Percentiles rank a stretch among this genome's conserved stretches.
phyloP scores from a whole-genome alignment of 2,888 invertebrate species.

The Parnassius mnemosyne region DNA sequence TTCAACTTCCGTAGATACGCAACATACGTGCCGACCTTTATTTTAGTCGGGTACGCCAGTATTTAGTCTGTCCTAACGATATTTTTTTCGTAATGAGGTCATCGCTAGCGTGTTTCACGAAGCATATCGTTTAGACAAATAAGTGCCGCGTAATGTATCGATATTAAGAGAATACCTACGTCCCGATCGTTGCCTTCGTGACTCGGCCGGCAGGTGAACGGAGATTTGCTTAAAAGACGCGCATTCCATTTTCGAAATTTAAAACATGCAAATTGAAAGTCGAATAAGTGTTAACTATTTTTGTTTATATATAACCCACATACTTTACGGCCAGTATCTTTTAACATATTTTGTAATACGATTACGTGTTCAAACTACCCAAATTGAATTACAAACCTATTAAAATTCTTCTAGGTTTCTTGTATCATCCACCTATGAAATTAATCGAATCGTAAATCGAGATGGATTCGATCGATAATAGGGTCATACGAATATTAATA shows the following conservation, averaged over 20 bases:
- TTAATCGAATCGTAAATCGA: slow-evolving; percentile 56
- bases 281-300: slow-evolving; percentile 1
- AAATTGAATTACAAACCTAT: slow-evolving; percentile 50
- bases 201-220: slow-evolving; percentile 57
- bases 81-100: slow-evolving; percentile 64
- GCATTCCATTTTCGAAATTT: slow-evolving; percentile 48
- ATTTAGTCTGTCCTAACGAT: slow-evolving; percentile 35
- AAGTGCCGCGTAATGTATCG: slow-evolving; percentile 36
- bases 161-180: slow-evolving; percentile 46
- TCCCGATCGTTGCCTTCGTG: slow-evolving; percentile 48
- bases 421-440: slow-evolving; percentile 47
- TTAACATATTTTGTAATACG: slow-evolving; percentile 66
- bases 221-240: slow-evolving; percentile 36
- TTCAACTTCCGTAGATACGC: slow-evolving; percentile 43
- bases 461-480: slow-evolving; percentile 71
- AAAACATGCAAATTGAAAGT: slow-evolving; percentile 8
- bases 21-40: slow-evolving; percentile 32
- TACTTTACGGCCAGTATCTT: slow-evolving; percentile 40
- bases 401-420: slow-evolving; percentile 31
- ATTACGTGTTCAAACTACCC: slow-evolving; percentile 49
- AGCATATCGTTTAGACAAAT: slow-evolving; percentile 56
- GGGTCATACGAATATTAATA: slow-evolving; percentile 76
- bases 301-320: background rate
- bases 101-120: slow-evolving; percentile 58
- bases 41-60: slow-evolving; percentile 46